phyloP scores from a whole-genome alignment of 1,140 invertebrate genomes.

The Zaprionus nigranus region DNA sequence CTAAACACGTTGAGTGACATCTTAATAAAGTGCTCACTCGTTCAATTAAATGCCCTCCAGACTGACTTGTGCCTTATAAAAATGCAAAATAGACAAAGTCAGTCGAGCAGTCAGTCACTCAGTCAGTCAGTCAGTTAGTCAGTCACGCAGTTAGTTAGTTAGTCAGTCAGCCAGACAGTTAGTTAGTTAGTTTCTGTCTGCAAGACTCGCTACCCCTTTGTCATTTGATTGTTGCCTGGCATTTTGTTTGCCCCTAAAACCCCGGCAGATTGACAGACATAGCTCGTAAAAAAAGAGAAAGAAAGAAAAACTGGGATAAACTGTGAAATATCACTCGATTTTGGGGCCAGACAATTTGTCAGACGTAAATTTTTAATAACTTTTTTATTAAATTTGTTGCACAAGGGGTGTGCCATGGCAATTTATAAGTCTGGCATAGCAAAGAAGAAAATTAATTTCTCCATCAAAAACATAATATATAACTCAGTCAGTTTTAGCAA shows the following conservation, averaged over 20 bases:
- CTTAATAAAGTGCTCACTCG: slow-evolving; percentile 82
- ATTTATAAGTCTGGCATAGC: slow-evolving; percentile 1
- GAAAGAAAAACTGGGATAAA: slow-evolving; percentile 3
- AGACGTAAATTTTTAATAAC: slow-evolving; percentile 2
- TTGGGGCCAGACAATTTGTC: not conserved
- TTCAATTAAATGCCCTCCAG: slow-evolving; percentile 72
- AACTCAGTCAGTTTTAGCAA: not conserved
- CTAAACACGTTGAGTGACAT: slow-evolving; percentile 79
- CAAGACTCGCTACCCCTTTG: slow-evolving; percentile 9
- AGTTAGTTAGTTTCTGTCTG: slow-evolving; percentile 24
- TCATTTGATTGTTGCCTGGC: slow-evolving; percentile 50
- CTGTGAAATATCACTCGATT: slow-evolving; percentile 1
- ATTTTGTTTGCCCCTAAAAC: slow-evolving; percentile 39
- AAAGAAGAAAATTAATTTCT: not conserved
- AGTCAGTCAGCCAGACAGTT: slow-evolving; percentile 28
- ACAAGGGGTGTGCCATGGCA: not conserved
- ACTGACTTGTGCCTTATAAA: slow-evolving; percentile 39
- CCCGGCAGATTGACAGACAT: slow-evolving; percentile 9
- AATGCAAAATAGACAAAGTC: slow-evolving; percentile 60
- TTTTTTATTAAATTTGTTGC: not conserved
- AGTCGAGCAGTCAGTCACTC: slow-evolving; percentile 32
- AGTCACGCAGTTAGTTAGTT: slow-evolving; percentile 17
- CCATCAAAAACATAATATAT: not conserved
- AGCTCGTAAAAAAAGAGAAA: slow-evolving; percentile 1
- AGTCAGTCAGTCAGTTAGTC: slow-evolving; percentile 27